Percentiles rank a stretch among this genome's conserved stretches.
Evolutionary conservation across 2,888 invertebrate species (phyloP).

Genomic region (Andrena minutula): DNA sequence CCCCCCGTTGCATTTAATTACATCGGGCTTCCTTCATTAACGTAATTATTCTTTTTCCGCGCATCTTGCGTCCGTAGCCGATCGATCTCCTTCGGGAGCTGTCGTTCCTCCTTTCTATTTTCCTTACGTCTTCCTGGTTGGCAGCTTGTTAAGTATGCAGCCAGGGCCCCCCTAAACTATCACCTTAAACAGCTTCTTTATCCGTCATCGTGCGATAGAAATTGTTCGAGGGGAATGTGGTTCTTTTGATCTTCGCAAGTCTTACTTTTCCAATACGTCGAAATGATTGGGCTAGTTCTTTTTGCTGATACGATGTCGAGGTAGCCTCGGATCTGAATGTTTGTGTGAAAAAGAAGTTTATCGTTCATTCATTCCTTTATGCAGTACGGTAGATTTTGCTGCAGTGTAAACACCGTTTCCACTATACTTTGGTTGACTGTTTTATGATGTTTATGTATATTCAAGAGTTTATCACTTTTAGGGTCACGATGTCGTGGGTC

Average conservation of each 20-base stretch:
- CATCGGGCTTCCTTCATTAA: slow-evolving; percentile 61
- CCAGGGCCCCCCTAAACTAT: slow-evolving; percentile 8
- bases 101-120: slow-evolving; percentile 8
- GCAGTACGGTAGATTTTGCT: too few species aligned
- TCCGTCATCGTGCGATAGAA: not conserved
- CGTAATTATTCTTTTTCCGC: slow-evolving; percentile 65
- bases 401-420: too few species aligned
- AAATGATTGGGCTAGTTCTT: not conserved
- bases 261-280: not conserved
- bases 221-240: not conserved
- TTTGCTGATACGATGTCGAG: not conserved
- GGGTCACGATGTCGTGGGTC: not conserved
- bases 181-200: slow-evolving; percentile 18
- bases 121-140: not conserved
- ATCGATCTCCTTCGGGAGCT: slow-evolving; percentile 53
- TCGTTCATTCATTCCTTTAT: too few species aligned
- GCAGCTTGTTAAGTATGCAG: slow-evolving; percentile 9
- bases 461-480: not conserved
- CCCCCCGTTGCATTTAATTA: slow-evolving; percentile 65
- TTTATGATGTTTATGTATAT: not conserved
- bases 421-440: too few species aligned
- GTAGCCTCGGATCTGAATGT: too few species aligned
- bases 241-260: not conserved
- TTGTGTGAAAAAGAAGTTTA: too few species aligned
- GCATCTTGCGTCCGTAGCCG: slow-evolving; percentile 11